These are phyloP conservation scores for Chalcosyrphus nemorum DNA, from an alignment of 2,888 invertebrate genomes.

Conservation along the genomic window DNA sequence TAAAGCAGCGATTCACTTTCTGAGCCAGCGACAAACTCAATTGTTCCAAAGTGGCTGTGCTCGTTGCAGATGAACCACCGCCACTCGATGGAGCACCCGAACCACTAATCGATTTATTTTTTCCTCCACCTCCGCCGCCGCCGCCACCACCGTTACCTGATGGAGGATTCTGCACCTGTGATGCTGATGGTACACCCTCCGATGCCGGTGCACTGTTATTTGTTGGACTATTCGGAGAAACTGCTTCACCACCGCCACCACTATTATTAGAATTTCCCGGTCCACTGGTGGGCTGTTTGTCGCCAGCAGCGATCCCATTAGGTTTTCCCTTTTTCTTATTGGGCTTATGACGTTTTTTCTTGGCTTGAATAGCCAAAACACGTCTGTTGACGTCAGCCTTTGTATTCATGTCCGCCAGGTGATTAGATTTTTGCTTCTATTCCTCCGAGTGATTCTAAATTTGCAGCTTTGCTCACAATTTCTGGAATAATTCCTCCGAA, in stretches of 20 bases:
- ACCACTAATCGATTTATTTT: slow-evolving; percentile 70
- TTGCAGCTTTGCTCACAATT: slow-evolving; percentile 7
- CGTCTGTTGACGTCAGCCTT: slow-evolving; percentile 96
- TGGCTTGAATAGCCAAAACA: slow-evolving; percentile 95
- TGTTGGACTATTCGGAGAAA: slow-evolving; percentile 57
- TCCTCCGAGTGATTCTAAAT: neutral
- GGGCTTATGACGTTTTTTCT: slow-evolving; percentile 95
- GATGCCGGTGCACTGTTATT: slow-evolving; percentile 69
- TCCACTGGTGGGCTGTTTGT: slow-evolving; percentile 75
- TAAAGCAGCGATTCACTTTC: slow-evolving; percentile 35
- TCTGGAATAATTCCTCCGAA: slow-evolving; percentile 40
- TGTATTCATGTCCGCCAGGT: slow-evolving; percentile 86
- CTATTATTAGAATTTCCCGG: slow-evolving; percentile 80
- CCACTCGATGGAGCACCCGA: slow-evolving; percentile 73
- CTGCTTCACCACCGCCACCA: slow-evolving; percentile 75
- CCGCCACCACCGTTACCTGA: slow-evolving; percentile 41
- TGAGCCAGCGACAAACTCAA: slow-evolving; percentile 31
- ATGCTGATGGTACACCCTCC: slow-evolving; percentile 46
- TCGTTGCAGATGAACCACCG: slow-evolving; percentile 58
- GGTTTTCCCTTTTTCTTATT: slow-evolving; percentile 92
- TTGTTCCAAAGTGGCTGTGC: slow-evolving; percentile 57
- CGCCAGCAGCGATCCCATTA: slow-evolving; percentile 82
- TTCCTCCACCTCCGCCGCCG: slow-evolving; percentile 52
- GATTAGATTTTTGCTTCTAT: slow-evolving; percentile 47
- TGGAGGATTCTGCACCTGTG: slow-evolving; percentile 56